Conservation (phyloP, 1,140 invertebrate species). For the Cepaea nemoralis region DNA sequence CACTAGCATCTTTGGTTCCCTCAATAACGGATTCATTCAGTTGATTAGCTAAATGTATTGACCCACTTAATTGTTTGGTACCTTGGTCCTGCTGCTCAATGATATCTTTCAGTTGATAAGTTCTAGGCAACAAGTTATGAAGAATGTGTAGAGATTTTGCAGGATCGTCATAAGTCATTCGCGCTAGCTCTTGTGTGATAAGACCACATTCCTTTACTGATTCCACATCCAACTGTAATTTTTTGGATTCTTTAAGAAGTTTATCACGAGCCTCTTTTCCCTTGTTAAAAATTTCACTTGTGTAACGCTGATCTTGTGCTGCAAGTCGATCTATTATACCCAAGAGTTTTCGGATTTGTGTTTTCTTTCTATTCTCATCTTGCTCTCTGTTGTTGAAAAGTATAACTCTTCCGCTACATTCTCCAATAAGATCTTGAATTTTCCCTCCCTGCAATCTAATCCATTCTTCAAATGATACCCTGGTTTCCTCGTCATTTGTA, state of each 20-base stretch:
- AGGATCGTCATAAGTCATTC: background rate
- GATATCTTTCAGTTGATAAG: background rate
- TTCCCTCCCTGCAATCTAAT: background rate
- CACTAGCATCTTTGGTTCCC: no score
- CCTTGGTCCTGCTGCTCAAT: background rate
- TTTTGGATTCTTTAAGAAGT: background rate
- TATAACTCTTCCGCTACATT: background rate
- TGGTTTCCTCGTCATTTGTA: background rate
- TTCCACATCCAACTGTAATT: background rate
- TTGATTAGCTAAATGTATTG: background rate
- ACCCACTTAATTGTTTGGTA: background rate
- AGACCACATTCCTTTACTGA: background rate
- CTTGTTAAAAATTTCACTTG: slow-evolving; percentile 1
- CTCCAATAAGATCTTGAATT: background rate
- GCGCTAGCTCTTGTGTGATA: background rate
- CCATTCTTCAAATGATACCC: background rate
- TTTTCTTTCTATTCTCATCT: background rate
- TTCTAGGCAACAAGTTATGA: background rate
- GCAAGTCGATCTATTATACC: background rate
- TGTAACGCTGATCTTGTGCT: background rate
- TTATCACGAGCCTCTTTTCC: background rate
- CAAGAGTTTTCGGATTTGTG: background rate
- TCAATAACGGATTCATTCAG: background rate
- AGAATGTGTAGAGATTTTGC: background rate
- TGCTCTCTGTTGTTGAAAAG: background rate